A percentile compares a stretch with the other conserved stretches of the same genome.
Conservation (phyloP, 37 sponge, comb jelly and placozoan genomes). For the Chondrosia reniformis region DNA sequence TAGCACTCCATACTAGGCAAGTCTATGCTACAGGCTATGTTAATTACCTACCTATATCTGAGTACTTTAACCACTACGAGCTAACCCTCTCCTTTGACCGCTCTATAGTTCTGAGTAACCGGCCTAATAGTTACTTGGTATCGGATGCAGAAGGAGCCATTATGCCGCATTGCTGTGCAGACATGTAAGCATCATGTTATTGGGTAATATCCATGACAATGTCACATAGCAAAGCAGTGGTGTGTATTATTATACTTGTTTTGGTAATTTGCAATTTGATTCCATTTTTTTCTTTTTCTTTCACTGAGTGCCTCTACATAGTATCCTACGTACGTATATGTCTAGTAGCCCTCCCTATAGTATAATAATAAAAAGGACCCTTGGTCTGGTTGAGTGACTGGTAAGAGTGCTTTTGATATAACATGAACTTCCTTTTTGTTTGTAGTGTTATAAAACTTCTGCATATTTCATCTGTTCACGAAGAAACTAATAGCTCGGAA, state of each 20-base stretch:
- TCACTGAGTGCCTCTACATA: too few species aligned
- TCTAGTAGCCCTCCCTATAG: not conserved
- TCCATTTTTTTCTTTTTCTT: too few species aligned
- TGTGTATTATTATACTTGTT: slow-evolving; percentile 7
- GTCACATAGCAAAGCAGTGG: not conserved
- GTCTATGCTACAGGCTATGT: not conserved
- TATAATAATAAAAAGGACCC: not conserved
- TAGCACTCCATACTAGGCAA: not conserved
- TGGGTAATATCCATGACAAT: not conserved
- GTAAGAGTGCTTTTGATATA: too few species aligned
- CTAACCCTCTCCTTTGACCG: not conserved
- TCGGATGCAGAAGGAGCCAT: slow-evolving; percentile 52
- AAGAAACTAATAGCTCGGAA: not conserved
- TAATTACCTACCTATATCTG: not conserved
- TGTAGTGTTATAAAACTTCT: slow-evolving; percentile 4
- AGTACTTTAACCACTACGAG: not conserved
- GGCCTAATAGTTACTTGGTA: slow-evolving; percentile 53
- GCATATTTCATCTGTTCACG: too few species aligned
- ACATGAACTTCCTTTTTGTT: too few species aligned
- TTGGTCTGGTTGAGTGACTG: too few species aligned
- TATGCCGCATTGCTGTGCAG: slow-evolving; percentile 62
- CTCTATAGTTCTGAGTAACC: slow-evolving; percentile 55
- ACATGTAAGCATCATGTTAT: slow-evolving; percentile 52
- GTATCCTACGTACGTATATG: too few species aligned
- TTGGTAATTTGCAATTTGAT: too few species aligned